These are phyloP conservation scores for Trididemnum miniatum DNA, from an alignment of 23 tunicate genomes.

Conservation along the genomic window DNA sequence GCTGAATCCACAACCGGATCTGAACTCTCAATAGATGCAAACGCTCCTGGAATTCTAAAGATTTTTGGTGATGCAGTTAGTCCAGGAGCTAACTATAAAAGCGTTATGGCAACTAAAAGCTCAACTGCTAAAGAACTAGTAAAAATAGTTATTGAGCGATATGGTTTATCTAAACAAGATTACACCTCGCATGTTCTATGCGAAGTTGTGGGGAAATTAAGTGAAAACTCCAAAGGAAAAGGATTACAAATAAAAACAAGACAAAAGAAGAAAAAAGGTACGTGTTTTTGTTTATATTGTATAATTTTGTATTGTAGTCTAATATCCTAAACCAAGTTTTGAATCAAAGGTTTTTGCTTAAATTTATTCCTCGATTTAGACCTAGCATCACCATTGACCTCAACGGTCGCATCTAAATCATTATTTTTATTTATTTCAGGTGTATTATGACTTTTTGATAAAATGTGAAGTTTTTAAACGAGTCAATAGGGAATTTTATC, in stretches of 20 bases:
- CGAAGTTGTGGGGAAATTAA: constrained; percentile 75
- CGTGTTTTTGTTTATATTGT: too few species aligned
- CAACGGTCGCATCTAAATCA: too few species aligned
- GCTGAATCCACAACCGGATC: not conserved
- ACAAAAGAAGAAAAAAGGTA: too few species aligned
- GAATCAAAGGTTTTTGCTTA: too few species aligned
- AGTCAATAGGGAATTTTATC: too few species aligned
- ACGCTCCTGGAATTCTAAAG: constrained; percentile 82
- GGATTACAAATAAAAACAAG: constrained; percentile 15
- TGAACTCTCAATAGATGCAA: constrained; percentile 65
- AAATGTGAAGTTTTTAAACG: too few species aligned
- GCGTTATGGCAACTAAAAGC: constrained; percentile 79
- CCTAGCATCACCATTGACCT: too few species aligned
- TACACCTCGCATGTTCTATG: constrained; percentile 62
- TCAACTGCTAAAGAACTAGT: constrained; percentile 83
- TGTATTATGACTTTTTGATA: too few species aligned
- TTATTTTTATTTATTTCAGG: too few species aligned
- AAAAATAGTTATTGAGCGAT: constrained; percentile 77
- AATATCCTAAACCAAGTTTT: too few species aligned
- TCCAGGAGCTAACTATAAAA: constrained; percentile 95
- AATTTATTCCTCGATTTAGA: too few species aligned
- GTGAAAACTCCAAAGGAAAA: not conserved
- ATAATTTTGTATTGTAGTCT: too few species aligned
- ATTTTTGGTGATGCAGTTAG: constrained; percentile 85
- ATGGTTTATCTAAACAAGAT: constrained; percentile 48